Evolutionary conservation across 1,140 invertebrate genomes (phyloP), one percentile per base, ranked within the genome.

Genomic region (Drosophila fuyamai): DNA sequence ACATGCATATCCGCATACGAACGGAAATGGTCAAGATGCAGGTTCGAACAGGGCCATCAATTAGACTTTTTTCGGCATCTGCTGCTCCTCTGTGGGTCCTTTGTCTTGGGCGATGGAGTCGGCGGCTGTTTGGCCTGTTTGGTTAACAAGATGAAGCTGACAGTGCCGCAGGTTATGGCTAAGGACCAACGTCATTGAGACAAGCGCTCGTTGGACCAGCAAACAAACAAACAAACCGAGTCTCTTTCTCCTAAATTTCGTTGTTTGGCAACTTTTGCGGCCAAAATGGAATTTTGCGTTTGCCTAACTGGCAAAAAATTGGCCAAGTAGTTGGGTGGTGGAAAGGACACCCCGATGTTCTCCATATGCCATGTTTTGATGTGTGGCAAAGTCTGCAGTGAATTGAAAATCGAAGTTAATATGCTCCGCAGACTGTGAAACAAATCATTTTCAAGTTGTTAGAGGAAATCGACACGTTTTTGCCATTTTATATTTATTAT

Each of bases 371-470:
- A 32, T 75, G 71, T 75, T 75, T 35, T 63, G 59, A 63, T 74
- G 54, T 74, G 72, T 75, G 59, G 71, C 56, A 75, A 75, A 55
- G 51, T 73, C 66, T 82, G 57, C 62, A 75, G 73, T 66, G 81
- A 88, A 88, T 81, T 89, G 85, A 80, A 88, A 88, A 89, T 88
- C 84, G 84, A 88, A 88, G 84, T 88, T 90, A 88, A 88, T 88
- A 88, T 89, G 84, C 84, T 76, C 76, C 66, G 84, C 80, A 89
- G 84, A 89, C 84, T 88, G 83, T 86, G 85, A 89, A 88, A 90
- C 83, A 91, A 91, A 91, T 91, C 88, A 88, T 84, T 91, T 89
- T 83, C 81, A 84, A 88, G 83, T 88, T 88, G 83, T 91, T 88
- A 67, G 73, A 56, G 78, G 77, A 91, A 88, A 89, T 91, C 89